phyloP scores from a whole-genome alignment of 2,888 invertebrate genomes.

The Bellardia pandia region DNA sequence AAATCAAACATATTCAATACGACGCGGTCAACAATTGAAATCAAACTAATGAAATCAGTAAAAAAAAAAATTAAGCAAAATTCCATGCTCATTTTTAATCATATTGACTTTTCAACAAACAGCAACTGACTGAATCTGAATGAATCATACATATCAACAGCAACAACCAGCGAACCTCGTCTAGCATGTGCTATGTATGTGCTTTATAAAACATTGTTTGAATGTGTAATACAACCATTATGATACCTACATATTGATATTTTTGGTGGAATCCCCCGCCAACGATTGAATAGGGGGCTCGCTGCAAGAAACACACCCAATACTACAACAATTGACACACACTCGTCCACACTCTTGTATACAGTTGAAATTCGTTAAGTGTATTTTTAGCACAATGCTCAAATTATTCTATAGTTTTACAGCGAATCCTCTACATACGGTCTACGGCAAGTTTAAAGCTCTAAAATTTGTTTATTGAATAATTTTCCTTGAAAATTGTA shows the following conservation, averaged over 20 bases:
- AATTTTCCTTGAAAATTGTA: too few species aligned
- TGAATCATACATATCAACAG: constrained; percentile 49
- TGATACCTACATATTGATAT: not conserved
- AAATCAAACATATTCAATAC: not conserved
- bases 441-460: not conserved
- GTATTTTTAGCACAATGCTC: constrained; percentile 24
- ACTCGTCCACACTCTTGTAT: not conserved
- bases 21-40: constrained; percentile 15
- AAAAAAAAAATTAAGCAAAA: constrained; percentile 33
- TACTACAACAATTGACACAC: not conserved
- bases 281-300: constrained; percentile 22
- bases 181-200: not conserved
- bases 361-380: constrained; percentile 7
- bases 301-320: not conserved
- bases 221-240: constrained; percentile 3
- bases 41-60: not conserved
- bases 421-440: not conserved
- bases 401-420: not conserved
- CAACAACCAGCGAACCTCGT: not conserved
- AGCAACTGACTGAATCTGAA: constrained; percentile 8
- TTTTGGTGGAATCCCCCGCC: constrained; percentile 65
- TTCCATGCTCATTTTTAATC: not conserved
- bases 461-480: not conserved
- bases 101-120: constrained; percentile 19
- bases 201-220: constrained; percentile 9